Evolutionary conservation across 2,113 vertebrate genomes (phyloP), one percentile per base, ranked within the genome.

Genomic region (Saccopteryx leptura): DNA sequence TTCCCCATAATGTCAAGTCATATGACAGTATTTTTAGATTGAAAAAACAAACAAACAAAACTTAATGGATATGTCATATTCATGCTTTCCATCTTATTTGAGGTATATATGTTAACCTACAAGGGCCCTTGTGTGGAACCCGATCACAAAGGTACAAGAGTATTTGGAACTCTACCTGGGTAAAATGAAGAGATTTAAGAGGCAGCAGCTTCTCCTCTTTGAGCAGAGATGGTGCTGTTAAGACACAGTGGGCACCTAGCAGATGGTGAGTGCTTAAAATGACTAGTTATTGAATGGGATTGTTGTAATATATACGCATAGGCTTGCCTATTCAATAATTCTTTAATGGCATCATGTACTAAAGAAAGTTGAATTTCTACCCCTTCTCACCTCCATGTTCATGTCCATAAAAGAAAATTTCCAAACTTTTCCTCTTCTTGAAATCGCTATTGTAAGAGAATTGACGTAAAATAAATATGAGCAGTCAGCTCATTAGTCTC

Each of bases 401-500:
- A 68, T 4, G 31, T 28, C 9, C 46, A 82, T 72, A 79, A 28
- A 39, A 28, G 72, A 91, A 81, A 39, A 11, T 18, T 26, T n/a
- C 31, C 19, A 79, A 88, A 39, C 28, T 65, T 79, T 65, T 31
- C 46, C 58, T 80, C 18, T 28, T 48, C 83, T 87, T 84, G 50
- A 92, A 95, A 85, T 48, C 28, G 12, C 9, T 50, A 74, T 84
- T 56, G 39, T 11, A 76, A 69, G 60, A 72, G 46, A 14, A 72
- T 18, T n/a, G 58, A 46, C 96, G 66, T 24, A 50, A 81, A 87
- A 46, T 17, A 83, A 87, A 82, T 13, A 61, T 18, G 15, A 91
- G 39, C 18, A 31, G 28, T 91, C 60, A 56, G 56, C 68, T 96
- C 61, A 68, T 87, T 89, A 33, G 14, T n/a, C 74, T 91, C 88